phyloP scores from a whole-genome alignment of 64 coral and sea anemone species.

The Pocillopora damicornis region DNA sequence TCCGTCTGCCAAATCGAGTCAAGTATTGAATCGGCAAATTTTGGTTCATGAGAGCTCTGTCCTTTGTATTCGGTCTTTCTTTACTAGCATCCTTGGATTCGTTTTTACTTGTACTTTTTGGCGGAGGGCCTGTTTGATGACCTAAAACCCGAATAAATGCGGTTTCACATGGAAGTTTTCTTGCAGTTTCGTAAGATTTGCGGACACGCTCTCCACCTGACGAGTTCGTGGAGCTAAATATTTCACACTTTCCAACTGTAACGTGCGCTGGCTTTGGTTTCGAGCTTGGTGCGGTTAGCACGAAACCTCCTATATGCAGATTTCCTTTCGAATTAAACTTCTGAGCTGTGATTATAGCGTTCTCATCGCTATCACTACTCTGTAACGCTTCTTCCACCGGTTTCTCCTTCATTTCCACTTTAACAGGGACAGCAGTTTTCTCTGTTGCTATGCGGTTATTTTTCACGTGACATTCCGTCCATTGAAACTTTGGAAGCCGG shows the following conservation, averaged over 20 bases:
- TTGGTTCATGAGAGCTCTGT: not conserved
- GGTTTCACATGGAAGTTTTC: constrained; percentile 7
- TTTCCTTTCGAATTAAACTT: constrained; percentile 22
- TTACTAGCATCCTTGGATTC: not conserved
- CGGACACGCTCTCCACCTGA: not conserved
- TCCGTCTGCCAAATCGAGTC: constrained; percentile 35
- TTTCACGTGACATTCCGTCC: constrained; percentile 25
- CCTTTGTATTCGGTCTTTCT: not conserved
- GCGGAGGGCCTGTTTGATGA: constrained; percentile 34
- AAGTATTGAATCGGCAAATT: constrained; percentile 45
- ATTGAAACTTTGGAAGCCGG: constrained; percentile 35
- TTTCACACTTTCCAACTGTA: constrained; percentile 14
- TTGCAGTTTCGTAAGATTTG: not conserved
- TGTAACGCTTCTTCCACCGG: not conserved
- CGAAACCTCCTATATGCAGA: constrained; percentile 36
- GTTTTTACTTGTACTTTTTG: constrained; percentile 2
- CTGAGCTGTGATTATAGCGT: not conserved
- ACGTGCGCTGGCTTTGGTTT: constrained; percentile 2
- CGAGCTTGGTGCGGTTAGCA: not conserved
- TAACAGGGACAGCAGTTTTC: not conserved
- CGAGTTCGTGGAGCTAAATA: constrained; percentile 2
- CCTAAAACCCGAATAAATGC: constrained; percentile 57
- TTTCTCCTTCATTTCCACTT: constrained; percentile 17
- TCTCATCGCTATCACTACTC: constrained; percentile 30
- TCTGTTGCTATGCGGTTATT: not conserved